Base-by-base conservation (phyloP, 2,797 vertebrate species). In the Eremophila alpestris region DNA sequence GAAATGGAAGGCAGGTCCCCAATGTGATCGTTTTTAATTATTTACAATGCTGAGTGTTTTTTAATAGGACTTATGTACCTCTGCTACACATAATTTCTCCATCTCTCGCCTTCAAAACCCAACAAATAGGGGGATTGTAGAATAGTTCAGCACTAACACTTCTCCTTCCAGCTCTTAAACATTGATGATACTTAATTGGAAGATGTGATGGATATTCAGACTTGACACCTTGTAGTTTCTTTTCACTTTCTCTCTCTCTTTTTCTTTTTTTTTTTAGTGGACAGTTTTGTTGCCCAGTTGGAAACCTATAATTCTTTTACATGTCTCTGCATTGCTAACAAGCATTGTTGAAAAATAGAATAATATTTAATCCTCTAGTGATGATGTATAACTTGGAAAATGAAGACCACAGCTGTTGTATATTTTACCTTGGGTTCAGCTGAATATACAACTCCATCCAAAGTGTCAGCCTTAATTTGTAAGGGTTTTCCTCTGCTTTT, bases 31-130 rank as follows among this genome's bases (percentile, higher is more conserved):
- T 30, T 96, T 83, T 98, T 81, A 98, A 98, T 97, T 98, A 98
- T 98, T 98, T 96, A 98, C 46, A 87, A 55, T 91, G 92, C 36
- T 97, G 96, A 97, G 93, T 97, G 96, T 93, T 97, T 97, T 92
- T 94, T 95, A 97, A 97, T 96, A 94, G 92, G 76, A 91, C 65
- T 97, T 97, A 97, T 83, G 91, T 83, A 94, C 73, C 63, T 94
- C 75, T 93, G 86, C 69, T 97, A 23, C 84, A 83, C 73, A 78
- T 91, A 11, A 94, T 97, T 97, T 97, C 89, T 93, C 38, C 11
- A 4, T 60, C 38, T 74, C 74, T 88, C 91, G 38, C 64, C 56
- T 73, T 94, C 26, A 91, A 58, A 80, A 87, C 78, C 83, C 63
- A 45, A 60, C 60, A 77, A 70, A 85, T 81, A 40, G 22, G 30